Base-by-base conservation (phyloP, 2,888 invertebrate species). In the Drosophila nr. perissopoda region DNA sequence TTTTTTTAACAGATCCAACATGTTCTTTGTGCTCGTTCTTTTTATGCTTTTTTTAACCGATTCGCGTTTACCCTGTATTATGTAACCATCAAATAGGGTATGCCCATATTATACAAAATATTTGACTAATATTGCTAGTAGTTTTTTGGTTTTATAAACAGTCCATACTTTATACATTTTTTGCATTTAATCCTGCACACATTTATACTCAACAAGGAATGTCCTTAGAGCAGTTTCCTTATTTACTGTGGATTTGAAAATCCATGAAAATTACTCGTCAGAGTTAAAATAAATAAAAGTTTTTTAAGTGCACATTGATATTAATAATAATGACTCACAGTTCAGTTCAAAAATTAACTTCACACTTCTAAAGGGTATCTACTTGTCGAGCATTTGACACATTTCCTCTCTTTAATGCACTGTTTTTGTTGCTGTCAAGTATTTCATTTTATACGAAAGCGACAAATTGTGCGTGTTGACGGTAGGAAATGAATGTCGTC, bases 391-490 rank as follows among this genome's bases (percentile, higher is more conserved):
- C 36, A 46, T 0, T 40, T 1, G 5, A 11, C 18, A 38, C 5
- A 21, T 21, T 52, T 48, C 51, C 27, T 42, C 27, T 40, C 51
- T 69, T 63, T 66, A 63, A 38, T 60, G 63, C 54, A 18, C 13
- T 54, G 13, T n/a, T 63, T 29, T 46, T 67, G 66, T 79, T 79
- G 75, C 64, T 63, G 61, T 70, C 36, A 40, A 79, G 69, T 71
- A 74, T 81, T 83, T 85, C 82, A 78, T 83, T 82, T 85, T 75
- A 86, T 86, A 79, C 77, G 75, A 76, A 81, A 88, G 83, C 86
- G 83, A 83, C 88, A 87, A 87, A 82, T 88, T 87, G 87, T 87
- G 87, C 88, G 87, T 88, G 89, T 83, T 88, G 87, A 84, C 87
- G 82, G 75, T 76, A 78, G 87, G 87, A 87, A 88, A 87, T 87